Evolutionary conservation across 2,113 vertebrate species (phyloP).

Genomic region (Dipodomys merriami): DNA sequence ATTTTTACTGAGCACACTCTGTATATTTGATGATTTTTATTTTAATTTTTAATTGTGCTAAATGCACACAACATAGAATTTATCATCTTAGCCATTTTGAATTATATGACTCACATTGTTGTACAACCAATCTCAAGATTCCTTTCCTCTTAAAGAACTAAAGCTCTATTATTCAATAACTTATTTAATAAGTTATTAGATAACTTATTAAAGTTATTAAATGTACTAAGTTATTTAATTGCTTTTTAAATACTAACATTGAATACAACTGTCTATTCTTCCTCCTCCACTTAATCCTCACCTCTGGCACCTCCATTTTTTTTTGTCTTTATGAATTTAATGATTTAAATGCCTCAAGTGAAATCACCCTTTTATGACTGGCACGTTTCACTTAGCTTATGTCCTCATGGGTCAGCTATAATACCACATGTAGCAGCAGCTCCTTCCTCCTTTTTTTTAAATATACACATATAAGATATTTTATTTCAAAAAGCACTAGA

Average conservation of each 20-base stretch:
- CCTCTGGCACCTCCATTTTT: neutral
- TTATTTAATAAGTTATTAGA: too few species aligned
- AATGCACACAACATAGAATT: conserved; percentile 28
- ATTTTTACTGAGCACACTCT: neutral
- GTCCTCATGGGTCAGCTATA: neutral
- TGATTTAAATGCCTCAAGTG: neutral
- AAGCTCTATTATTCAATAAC: neutral
- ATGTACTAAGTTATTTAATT: too few species aligned
- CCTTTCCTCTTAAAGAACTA: conserved; percentile 37
- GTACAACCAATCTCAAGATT: neutral
- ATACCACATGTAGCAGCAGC: neutral
- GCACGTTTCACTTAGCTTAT: neutral
- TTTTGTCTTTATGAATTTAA: neutral
- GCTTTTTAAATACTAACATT: too few species aligned
- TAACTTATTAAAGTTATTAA: too few species aligned
- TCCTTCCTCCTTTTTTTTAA: conserved; percentile 87
- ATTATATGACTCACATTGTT: neutral
- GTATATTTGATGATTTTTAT: neutral
- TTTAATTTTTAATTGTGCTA: neutral
- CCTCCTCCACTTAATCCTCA: too few species aligned
- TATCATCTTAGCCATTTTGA: neutral
- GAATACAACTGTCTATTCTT: neutral
- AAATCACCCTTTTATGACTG: neutral
- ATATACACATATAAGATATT: conserved; percentile 89
- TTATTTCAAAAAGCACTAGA: conserved; percentile 89